phyloP scores from a whole-genome alignment of 1,140 invertebrate species.

The Subanguina moxae region DNA sequence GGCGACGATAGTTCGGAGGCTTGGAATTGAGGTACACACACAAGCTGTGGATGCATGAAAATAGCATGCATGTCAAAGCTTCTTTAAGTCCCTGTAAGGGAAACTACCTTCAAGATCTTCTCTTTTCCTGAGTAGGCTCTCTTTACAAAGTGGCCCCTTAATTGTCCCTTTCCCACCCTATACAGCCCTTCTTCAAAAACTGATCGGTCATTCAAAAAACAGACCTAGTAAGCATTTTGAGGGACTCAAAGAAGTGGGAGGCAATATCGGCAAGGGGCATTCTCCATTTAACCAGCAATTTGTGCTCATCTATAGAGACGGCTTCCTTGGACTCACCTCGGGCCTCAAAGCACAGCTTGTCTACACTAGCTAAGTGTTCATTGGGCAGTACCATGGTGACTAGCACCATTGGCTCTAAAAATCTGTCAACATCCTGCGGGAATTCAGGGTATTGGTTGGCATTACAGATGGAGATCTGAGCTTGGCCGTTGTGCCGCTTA shows the following conservation, averaged over 20 bases:
- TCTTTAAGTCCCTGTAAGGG: no score
- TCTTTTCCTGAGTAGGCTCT: no score
- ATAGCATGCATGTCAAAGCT: no score
- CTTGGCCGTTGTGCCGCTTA: constrained; percentile 65
- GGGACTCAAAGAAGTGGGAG: constrained; percentile 84
- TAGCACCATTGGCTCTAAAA: constrained; percentile 76
- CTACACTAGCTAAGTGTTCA: constrained; percentile 61
- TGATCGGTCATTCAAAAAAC: no score
- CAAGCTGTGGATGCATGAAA: no score
- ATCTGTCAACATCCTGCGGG: constrained; percentile 39
- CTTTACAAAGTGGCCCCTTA: no score
- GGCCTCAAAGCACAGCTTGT: constrained; percentile 66
- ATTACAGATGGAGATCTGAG: constrained; percentile 76
- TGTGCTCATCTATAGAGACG: constrained; percentile 74
- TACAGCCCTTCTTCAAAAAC: no score
- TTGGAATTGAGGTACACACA: no score
- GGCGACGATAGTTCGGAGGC: no score
- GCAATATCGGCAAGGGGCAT: constrained; percentile 88
- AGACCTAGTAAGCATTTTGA: constrained; percentile 64
- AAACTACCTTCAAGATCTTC: no score
- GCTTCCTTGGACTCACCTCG: constrained; percentile 73
- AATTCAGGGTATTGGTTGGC: constrained; percentile 65
- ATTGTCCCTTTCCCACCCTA: no score
- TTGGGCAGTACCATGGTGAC: constrained; percentile 74
- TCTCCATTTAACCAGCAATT: constrained; percentile 75